Base-by-base conservation (phyloP, 2,797 vertebrate species). In the Poeciliopsis presidionis region DNA sequence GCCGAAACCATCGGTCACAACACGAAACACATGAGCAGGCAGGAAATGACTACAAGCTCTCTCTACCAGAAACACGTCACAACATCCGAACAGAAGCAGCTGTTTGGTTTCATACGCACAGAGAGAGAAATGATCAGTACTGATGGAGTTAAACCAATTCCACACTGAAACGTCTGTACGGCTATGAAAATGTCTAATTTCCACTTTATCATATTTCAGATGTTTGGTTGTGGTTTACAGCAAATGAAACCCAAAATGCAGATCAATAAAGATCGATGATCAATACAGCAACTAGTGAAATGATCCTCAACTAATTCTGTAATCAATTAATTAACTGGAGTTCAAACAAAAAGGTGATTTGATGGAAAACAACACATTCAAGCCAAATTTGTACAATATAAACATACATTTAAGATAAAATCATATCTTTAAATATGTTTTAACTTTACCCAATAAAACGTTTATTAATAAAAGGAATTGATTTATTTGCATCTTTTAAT, bases 21-120 rank as follows among this genome's bases (percentile, higher is more conserved):
- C 49, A 77, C 39, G 2, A 51, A 71, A 71, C 49, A 45, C n/a
- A 77, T 6, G 16, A 69, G 33, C 63, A 76, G n/a, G 75, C 67
- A 71, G 36, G 28, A 22, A 30, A 55, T 16, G 22, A 12, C 25
- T 7, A 49, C 46, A n/a, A 51, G 30, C 72, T 55, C 36, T 22
- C 28, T 41, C 12, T 51, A 36, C 30, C 30, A 70, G n/a, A 43
- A 57, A 71, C 63, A 71, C 36, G 7, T 71, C n/a, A 28, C 49
- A 57, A 20, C 39, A 14, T 51, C 43, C 30, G 9, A 30, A 71
- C 11, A 47, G 5, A 51, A 41, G 49, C 39, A 8, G 72, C 25
- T 43, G 28, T 36, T 73, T 47, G 43, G 18, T 18, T 49, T 47
- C 7, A 3, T 36, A 20, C 2, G 20, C 47, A 53, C 20, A 53